phyloP scores from a whole-genome alignment of 2,888 invertebrate genomes.

The Carcina quercana region DNA sequence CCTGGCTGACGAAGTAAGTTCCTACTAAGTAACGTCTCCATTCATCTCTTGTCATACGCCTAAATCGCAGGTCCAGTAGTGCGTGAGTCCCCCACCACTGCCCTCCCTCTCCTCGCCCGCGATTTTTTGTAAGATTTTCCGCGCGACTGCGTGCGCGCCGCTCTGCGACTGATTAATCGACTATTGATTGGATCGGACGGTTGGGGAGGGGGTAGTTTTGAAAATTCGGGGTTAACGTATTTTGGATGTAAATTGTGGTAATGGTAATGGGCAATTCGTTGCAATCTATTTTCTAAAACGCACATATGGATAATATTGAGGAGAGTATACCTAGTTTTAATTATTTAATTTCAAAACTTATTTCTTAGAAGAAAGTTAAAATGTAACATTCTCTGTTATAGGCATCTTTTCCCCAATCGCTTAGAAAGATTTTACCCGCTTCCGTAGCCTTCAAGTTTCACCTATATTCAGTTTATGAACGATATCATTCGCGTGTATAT shows the following conservation, averaged over 20 bases:
- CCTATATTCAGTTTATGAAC: no score
- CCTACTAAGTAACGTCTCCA: no score
- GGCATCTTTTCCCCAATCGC: no score
- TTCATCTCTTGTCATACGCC: slow-evolving; percentile 24
- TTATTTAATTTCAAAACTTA: no score
- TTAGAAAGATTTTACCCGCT: no score
- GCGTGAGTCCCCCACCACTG: slow-evolving; percentile 40
- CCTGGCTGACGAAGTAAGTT: no score
- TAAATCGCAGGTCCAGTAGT: slow-evolving; percentile 44
- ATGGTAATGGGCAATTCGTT: background rate
- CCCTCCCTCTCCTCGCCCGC: slow-evolving; percentile 31
- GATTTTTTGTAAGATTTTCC: slow-evolving; percentile 73
- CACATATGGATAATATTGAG: background rate
- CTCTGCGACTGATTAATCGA: slow-evolving; percentile 68
- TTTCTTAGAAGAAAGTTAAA: no score
- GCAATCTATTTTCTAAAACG: background rate
- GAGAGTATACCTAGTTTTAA: no score
- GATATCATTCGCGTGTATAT: no score
- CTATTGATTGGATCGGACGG: slow-evolving; percentile 61
- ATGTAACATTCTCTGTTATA: no score
- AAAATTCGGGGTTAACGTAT: slow-evolving; percentile 2
- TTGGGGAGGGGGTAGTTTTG: slow-evolving; percentile 28
- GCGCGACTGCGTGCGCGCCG: slow-evolving; percentile 58
- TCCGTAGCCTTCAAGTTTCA: no score
- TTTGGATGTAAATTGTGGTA: background rate